Evolutionary conservation across 2,888 invertebrate genomes (phyloP), one percentile per base, ranked within the genome.

Genomic region (Agrilus mali): DNA sequence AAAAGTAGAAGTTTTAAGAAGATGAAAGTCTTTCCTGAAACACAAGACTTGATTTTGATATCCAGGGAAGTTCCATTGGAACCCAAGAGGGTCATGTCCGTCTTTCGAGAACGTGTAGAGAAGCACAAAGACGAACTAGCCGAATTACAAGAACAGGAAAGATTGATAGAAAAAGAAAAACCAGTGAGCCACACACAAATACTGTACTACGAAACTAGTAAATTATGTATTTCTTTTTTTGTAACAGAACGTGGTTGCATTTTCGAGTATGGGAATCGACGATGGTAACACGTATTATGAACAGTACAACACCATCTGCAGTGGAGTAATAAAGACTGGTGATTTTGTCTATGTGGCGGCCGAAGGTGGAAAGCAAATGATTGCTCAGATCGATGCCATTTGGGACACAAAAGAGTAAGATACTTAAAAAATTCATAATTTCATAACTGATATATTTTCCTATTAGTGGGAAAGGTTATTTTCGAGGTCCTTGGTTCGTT

Each of bases 311-410:
- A 85, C 86, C 0, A 78, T 83, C 17, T 85, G 84, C 55, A 81
- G 82, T 38, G 88, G 89, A 2, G 78, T 85, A 0, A 80, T 89
- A 40, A 86, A 88, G 70, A 84, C 83, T 0, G 92, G 97, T 1
- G 96, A 98, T 67, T 93, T 84, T 64, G 95, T 97, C 36, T 94
- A 95, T 60, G 90, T 96, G 12, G 89, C 89, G 46, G 88, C 87
- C 0, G 87, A 89, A 57, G 86, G 86, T 13, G 89, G 89, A 38
- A 82, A 86, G 64, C 93, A 94, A 62, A 80, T 90, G 56, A 85
- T 97, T 48, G 87, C 92, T 10, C 86, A 95, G 64, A 85, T 97
- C 50, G 93, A 96, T 63, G 82, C 84, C 46, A 86, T 97, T 61
- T 97, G 95, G 95, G 87, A 87, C 58, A 87, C 88, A 36, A 80